Base-by-base conservation (phyloP, 1,140 invertebrate genomes). In the Octopus bimaculoides region DNA sequence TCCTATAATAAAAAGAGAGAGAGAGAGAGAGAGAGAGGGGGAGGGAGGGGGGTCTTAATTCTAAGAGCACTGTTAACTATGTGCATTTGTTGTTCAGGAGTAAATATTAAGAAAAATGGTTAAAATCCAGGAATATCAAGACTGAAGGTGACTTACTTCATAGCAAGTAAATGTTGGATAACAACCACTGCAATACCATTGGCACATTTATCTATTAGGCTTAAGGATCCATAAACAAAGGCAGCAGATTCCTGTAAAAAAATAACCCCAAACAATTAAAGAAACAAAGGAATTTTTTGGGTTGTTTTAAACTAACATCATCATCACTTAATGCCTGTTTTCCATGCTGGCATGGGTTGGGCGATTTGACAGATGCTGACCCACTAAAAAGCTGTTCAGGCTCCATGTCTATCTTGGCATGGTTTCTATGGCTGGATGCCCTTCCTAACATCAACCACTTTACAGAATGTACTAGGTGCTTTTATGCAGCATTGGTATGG, bases 221-320 rank as follows among this genome's bases (percentile, higher is more conserved):
- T 97, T 96, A 98, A 97, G 52, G 95, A 91, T 9, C 96, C 96
- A 90, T 96, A 98, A 12, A 98, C 94, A 90, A 97, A 97, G 61
- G 96, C 96, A 17, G 95, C 95, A 82, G 93, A 95, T 84, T 94
- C 92, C 90, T 92, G 79, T 17, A 82, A 89, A 81, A 56, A 17
- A 17, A 14, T 17, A 54, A 77, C 54, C 52, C 5, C 52, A 75
- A 52, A n/a, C 53, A 54, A 9, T n/a, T 74, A 4, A 52, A 54
- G 10, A 26, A 79, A 26, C 9, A 61, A 61, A 61, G 17, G 17
- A 9, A 61, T 12, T 61, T 61, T 61, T 12, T 61, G 56, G 17
- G 17, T 61, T 61, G 56, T 9, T 12, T 9, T 12, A 9, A 61
- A 9, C 4, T 4, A 12, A 61, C 9, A 9, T 17, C 9, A 17